These are phyloP conservation scores for Myotis daubentonii DNA, from an alignment of 2,797 vertebrate species.

Conservation along the genomic window DNA sequence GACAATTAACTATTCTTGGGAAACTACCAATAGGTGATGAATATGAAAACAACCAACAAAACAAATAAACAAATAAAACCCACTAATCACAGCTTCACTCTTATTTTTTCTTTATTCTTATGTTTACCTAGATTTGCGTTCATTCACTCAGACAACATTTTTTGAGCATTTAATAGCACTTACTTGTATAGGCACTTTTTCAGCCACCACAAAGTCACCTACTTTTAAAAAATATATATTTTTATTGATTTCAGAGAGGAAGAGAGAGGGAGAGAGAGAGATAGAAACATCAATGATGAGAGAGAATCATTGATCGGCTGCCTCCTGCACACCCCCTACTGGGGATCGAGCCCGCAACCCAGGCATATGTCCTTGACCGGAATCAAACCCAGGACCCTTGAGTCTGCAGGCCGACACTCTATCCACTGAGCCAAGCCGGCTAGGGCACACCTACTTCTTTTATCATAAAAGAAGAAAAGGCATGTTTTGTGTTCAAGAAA, in stretches of 20 bases:
- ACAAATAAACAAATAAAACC: background rate
- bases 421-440: no score
- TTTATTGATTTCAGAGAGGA: no score
- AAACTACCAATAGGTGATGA: background rate
- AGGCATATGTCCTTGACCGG: no score
- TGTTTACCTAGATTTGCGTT: background rate
- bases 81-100: background rate
- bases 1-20: conserved; percentile 36
- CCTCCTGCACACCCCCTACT: no score
- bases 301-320: no score
- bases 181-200: background rate
- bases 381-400: no score
- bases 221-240: background rate
- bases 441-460: background rate
- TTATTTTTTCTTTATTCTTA: conserved; percentile 19
- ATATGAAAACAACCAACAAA: conserved; percentile 5
- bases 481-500: background rate
- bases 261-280: no score
- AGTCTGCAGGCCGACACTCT: no score
- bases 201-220: background rate
- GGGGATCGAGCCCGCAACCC: no score
- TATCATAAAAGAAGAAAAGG: background rate
- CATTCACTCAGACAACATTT: background rate
- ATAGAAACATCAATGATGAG: no score
- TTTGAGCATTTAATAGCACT: background rate